A percentile compares a stretch with the other conserved stretches of the same genome.
Evolutionary conservation across 1,140 invertebrate genomes (phyloP).

Genomic region (Drosophila chauvacae): DNA sequence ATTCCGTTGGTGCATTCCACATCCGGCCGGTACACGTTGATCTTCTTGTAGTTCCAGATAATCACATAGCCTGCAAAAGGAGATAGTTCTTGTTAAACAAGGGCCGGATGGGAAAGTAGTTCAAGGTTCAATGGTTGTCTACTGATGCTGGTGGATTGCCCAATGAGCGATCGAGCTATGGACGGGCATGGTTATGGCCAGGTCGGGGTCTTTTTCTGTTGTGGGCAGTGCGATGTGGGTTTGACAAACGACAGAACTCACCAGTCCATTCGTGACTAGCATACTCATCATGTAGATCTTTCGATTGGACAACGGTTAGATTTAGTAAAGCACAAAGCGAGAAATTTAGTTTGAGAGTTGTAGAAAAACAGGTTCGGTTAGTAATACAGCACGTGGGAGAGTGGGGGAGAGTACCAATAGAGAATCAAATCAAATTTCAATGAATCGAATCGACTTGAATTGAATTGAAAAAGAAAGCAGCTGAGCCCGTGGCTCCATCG

Average conservation of each 20-base stretch:
- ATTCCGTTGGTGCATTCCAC: constrained; percentile 96
- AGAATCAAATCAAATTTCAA: constrained; percentile 44
- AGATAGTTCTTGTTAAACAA: constrained; percentile 6
- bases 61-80: constrained; percentile 87
- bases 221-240: constrained; percentile 71
- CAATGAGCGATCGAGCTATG: constrained; percentile 48
- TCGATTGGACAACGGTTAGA: constrained; percentile 56
- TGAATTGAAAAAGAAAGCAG: constrained; percentile 41
- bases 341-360: constrained; percentile 60
- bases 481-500: constrained; percentile 4
- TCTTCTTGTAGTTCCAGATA: constrained; percentile 92
- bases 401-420: constrained; percentile 47
- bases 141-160: constrained; percentile 32
- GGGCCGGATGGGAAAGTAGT: neutral
- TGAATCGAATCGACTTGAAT: constrained; percentile 54
- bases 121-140: constrained; percentile 15
- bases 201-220: constrained; percentile 32
- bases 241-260: constrained; percentile 75
- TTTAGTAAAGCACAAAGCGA: constrained; percentile 69
- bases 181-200: constrained; percentile 40
- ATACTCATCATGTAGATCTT: constrained; percentile 84
- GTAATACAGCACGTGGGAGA: constrained; percentile 44
- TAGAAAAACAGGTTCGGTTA: constrained; percentile 67
- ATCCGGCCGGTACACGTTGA: constrained; percentile 93
- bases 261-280: constrained; percentile 83